Conservation (phyloP, 2,797 vertebrate genomes). For the Sebastolobus alascanus region DNA sequence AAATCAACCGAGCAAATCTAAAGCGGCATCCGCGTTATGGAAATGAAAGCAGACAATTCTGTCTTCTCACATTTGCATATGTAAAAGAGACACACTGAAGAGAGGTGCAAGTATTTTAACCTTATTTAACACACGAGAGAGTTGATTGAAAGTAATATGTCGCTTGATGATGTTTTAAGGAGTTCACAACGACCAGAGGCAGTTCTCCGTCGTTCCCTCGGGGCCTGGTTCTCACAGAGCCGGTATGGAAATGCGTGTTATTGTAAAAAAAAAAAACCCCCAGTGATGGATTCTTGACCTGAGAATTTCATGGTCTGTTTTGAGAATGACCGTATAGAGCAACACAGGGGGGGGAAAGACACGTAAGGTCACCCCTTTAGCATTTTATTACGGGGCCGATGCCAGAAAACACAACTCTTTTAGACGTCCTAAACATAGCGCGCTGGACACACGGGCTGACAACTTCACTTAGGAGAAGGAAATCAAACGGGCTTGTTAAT, state of each 20-base stretch:
- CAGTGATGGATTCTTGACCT: slow-evolving; percentile 81
- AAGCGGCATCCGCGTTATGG: slow-evolving; percentile 72
- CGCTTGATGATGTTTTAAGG: slow-evolving; percentile 63
- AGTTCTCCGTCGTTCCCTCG: slow-evolving; percentile 33
- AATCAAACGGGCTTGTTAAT: slow-evolving; percentile 83
- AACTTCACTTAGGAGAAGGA: slow-evolving; percentile 77
- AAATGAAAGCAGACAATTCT: slow-evolving; percentile 72
- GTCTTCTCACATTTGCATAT: slow-evolving; percentile 73
- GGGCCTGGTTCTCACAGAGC: slow-evolving; percentile 70
- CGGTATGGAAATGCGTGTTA: slow-evolving; percentile 78
- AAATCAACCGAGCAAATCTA: slow-evolving; percentile 75
- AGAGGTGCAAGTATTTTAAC: slow-evolving; percentile 74
- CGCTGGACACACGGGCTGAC: slow-evolving; percentile 79
- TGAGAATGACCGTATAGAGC: slow-evolving; percentile 76
- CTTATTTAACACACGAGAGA: slow-evolving; percentile 62
- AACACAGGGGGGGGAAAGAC: slow-evolving; percentile 65
- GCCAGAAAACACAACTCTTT: slow-evolving; percentile 86
- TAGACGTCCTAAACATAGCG: slow-evolving; percentile 80
- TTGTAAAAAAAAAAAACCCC: slow-evolving; percentile 53
- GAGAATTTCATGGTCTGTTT: slow-evolving; percentile 80
- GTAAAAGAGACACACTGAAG: slow-evolving; percentile 62
- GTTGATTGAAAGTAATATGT: slow-evolving; percentile 62
- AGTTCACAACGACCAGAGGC: slow-evolving; percentile 38
- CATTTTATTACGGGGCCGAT: slow-evolving; percentile 74
- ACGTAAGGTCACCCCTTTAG: slow-evolving; percentile 75